Conservation (phyloP, 1,140 invertebrate species). For the Geopemphigus sp. region DNA sequence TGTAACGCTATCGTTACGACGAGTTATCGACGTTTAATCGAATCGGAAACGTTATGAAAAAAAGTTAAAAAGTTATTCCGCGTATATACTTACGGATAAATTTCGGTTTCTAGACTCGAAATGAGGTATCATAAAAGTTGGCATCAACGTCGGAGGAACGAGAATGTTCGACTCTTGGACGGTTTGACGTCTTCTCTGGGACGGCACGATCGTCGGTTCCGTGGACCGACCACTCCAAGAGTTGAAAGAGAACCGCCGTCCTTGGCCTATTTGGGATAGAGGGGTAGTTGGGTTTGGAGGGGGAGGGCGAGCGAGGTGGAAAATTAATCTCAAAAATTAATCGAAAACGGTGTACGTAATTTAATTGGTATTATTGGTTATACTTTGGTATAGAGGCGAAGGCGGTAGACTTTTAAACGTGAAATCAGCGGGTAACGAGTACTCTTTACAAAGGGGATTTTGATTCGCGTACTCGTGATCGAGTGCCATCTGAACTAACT, state of each 20-base stretch:
- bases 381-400: conserved; percentile 43
- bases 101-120: conserved; percentile 19
- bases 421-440: conserved; percentile 64
- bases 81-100: background rate
- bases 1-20: no score
- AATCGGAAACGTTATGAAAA: background rate
- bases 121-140: conserved; percentile 29
- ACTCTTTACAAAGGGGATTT: conserved; percentile 60
- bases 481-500: conserved; percentile 60
- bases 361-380: no score
- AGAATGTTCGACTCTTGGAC: conserved; percentile 41
- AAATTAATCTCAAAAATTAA: no score
- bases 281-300: no score
- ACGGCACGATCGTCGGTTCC: conserved; percentile 1
- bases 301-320: no score
- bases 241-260: conserved; percentile 52
- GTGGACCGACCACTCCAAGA: conserved; percentile 51
- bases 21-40: background rate
- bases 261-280: conserved; percentile 42
- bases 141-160: conserved; percentile 17
- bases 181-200: conserved; percentile 35
- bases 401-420: conserved; percentile 56
- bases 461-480: conserved; percentile 57
- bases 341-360: no score
- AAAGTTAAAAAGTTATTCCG: no score